A percentile compares a stretch with the other conserved stretches of the same genome.
Evolutionary conservation across 2,113 vertebrate genomes (phyloP).

Genomic region (Tupaia chinensis): DNA sequence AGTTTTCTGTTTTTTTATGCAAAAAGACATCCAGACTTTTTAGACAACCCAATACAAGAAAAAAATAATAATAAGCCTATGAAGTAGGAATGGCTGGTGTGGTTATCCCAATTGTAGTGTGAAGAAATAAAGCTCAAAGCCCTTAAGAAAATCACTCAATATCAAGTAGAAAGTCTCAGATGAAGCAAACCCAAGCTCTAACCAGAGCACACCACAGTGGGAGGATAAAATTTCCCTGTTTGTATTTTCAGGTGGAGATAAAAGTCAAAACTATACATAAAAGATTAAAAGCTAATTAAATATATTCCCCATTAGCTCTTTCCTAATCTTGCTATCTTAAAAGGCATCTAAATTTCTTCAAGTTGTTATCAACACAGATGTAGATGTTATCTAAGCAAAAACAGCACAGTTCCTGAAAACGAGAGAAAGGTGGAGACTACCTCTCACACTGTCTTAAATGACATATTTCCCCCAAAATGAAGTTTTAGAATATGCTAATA

Average conservation of each 20-base stretch:
- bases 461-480: background rate
- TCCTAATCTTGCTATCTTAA: background rate
- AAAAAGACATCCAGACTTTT: too few relatives aligned
- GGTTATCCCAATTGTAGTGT: background rate
- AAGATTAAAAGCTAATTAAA: background rate
- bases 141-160: background rate
- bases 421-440: background rate
- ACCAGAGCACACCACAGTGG: background rate
- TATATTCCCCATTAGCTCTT: background rate
- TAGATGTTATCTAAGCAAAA: background rate
- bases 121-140: conserved; percentile 17
- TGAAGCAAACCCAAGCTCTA: background rate
- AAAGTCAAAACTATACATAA: background rate
- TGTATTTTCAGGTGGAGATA: background rate
- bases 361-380: background rate
- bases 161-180: background rate
- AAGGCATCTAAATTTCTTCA: background rate
- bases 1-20: too few relatives aligned
- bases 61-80: background rate
- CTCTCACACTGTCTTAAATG: background rate
- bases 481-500: background rate
- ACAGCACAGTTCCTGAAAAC: background rate
- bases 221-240: background rate
- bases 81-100: background rate
- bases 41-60: too few relatives aligned